These are phyloP conservation scores for Hippocampus guttulatus DNA, from an alignment of 2,113 vertebrate species.

Conservation along the genomic window DNA sequence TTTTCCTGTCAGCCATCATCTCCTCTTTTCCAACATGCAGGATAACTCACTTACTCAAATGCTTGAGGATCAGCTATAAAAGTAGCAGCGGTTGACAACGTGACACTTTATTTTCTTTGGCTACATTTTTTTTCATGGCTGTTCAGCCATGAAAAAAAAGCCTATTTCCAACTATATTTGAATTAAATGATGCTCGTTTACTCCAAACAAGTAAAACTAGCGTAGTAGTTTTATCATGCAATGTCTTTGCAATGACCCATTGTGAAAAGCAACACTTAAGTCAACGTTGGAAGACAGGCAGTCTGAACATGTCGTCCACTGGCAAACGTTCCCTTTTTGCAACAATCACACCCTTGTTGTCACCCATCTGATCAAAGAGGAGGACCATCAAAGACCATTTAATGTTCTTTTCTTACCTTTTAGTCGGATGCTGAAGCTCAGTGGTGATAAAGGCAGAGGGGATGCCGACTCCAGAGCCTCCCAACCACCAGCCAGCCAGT, in stretches of 20 bases:
- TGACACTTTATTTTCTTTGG: background rate
- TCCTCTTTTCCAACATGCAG: constrained; percentile 20
- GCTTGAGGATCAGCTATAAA: constrained; percentile 16
- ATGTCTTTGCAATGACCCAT: constrained; percentile 22
- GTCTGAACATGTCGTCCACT: constrained; percentile 27
- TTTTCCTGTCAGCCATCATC: constrained; percentile 50
- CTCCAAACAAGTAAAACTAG: background rate
- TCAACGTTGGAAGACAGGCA: constrained; percentile 38
- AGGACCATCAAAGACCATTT: background rate
- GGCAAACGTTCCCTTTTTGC: constrained; percentile 33
- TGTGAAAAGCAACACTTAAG: constrained; percentile 47
- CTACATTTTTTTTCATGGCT: background rate
- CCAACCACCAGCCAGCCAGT: constrained; percentile 52
- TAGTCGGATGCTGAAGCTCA: constrained; percentile 45
- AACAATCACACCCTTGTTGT: background rate
- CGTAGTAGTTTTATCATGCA: background rate
- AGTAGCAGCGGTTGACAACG: constrained; percentile 12
- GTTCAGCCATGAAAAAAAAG: background rate
- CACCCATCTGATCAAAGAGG: background rate
- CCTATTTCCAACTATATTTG: background rate
- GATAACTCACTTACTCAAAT: constrained; percentile 47
- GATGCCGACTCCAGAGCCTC: constrained; percentile 65
- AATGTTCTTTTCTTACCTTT: constrained; percentile 47
- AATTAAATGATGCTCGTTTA: background rate
- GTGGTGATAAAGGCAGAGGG: constrained; percentile 49